These are phyloP conservation scores for Daubentonia madagascariensis DNA, from an alignment of 2,113 vertebrate genomes.

Conservation along the genomic window DNA sequence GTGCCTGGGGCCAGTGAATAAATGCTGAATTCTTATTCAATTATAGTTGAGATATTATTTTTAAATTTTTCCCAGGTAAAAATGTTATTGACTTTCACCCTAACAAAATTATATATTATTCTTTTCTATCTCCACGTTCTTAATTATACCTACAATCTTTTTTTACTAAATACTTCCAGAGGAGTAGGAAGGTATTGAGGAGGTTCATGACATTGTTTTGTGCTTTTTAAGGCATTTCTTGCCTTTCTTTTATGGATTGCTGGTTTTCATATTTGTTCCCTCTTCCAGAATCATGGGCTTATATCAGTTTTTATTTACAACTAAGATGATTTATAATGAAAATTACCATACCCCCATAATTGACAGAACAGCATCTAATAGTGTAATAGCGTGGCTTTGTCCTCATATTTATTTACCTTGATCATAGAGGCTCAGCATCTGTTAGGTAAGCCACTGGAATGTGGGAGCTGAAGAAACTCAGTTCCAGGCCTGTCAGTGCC, in stretches of 20 bases:
- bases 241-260: neutral
- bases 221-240: neutral
- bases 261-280: neutral
- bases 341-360: neutral
- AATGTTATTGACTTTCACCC: neutral
- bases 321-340: neutral
- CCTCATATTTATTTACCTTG: neutral
- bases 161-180: neutral
- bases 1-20: neutral
- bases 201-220: neutral
- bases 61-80: neutral
- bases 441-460: neutral
- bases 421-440: neutral
- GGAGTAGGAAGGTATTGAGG: neutral
- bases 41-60: slow-evolving; percentile 5
- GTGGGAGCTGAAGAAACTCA: neutral
- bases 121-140: neutral
- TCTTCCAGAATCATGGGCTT: neutral
- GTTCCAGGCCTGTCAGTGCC: neutral
- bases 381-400: rapidly evolving
- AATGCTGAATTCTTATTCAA: neutral
- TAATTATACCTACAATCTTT: neutral
- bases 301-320: neutral
- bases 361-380: neutral
- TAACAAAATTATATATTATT: neutral